Evolutionary conservation across 92 coral and sea anemone species (phyloP).

Genomic region (Zoanthus sociatus): DNA sequence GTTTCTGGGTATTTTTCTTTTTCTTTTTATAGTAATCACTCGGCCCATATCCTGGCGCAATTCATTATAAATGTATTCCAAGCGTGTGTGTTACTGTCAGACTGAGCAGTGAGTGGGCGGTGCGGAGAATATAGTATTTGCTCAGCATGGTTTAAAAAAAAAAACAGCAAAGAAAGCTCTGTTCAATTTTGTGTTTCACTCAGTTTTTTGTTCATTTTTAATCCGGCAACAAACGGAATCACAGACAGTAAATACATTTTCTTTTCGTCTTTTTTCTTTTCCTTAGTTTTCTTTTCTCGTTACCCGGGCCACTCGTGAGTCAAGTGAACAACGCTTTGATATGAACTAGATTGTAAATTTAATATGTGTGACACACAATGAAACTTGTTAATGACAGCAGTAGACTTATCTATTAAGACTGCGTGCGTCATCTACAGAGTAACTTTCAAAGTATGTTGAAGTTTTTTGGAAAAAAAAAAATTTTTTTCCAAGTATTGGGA

Average conservation of each 20-base stretch:
- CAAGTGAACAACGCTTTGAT: slow-evolving; percentile 29
- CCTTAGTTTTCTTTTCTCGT: not conserved
- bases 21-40: not conserved
- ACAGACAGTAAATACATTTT: not conserved
- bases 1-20: too few relatives aligned
- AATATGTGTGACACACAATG: slow-evolving; percentile 17
- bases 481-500: not conserved
- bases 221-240: not conserved
- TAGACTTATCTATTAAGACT: not conserved
- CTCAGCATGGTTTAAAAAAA: not conserved
- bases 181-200: not conserved
- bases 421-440: not conserved
- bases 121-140: not conserved
- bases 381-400: slow-evolving; percentile 16
- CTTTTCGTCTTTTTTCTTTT: not conserved
- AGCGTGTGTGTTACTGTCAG: not conserved
- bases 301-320: slow-evolving; percentile 29
- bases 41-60: not conserved
- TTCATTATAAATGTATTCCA: not conserved
- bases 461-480: not conserved
- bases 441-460: not conserved
- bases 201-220: not conserved
- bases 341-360: slow-evolving; percentile 28
- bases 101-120: not conserved
- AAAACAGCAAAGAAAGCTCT: not conserved